phyloP scores from a whole-genome alignment of 2,113 vertebrate species.

The Tetrax tetrax region DNA sequence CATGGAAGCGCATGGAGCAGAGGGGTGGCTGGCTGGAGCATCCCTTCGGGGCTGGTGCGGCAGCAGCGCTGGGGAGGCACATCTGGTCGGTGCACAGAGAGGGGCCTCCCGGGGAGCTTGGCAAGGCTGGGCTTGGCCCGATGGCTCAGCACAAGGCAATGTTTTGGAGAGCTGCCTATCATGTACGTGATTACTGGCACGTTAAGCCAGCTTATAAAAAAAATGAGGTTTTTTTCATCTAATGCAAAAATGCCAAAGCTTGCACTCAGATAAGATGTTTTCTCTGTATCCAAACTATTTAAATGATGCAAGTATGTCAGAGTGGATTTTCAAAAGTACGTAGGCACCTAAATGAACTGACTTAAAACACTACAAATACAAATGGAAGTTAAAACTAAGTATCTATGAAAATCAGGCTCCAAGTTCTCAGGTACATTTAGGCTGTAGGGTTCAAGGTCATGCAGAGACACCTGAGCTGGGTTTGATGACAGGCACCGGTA shows the following conservation, averaged over 20 bases:
- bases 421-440: neutral
- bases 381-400: neutral
- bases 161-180: neutral
- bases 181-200: neutral
- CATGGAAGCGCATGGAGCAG: rapidly evolving
- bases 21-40: neutral
- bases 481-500: neutral
- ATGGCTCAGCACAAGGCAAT: neutral
- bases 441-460: neutral
- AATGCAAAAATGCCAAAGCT: neutral
- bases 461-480: neutral
- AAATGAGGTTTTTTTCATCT: neutral
- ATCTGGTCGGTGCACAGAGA: neutral
- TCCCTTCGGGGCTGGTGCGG: neutral
- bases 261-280: neutral
- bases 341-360: neutral
- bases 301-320: neutral
- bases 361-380: neutral
- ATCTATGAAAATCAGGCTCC: neutral
- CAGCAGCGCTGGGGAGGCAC: neutral
- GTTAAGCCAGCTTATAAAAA: neutral
- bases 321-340: neutral
- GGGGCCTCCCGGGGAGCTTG: neutral
- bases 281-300: neutral
- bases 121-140: neutral